Evolutionary conservation across 2,797 vertebrate species (phyloP).

Genomic region (Cynodonichthys magdalenae): DNA sequence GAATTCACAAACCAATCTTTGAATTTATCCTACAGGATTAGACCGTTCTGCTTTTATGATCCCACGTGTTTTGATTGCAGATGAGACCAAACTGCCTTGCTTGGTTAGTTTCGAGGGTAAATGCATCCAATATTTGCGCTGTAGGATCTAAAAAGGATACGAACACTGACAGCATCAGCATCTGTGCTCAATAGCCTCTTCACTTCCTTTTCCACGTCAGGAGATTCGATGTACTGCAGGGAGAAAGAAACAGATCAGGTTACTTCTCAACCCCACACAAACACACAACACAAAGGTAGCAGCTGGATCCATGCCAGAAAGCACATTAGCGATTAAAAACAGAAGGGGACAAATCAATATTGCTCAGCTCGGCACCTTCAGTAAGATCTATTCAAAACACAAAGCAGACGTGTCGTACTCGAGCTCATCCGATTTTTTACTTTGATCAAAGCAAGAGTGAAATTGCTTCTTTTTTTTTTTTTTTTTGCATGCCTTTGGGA

Average conservation of each 20-base stretch:
- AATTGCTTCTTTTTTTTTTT: conserved; percentile 54
- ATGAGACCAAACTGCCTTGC: not conserved
- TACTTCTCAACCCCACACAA: conserved; percentile 24
- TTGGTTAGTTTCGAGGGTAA: not conserved
- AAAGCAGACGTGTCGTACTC: conserved; percentile 66
- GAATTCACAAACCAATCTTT: too few species aligned
- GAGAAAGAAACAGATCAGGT: conserved; percentile 46
- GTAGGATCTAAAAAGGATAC: conserved; percentile 86
- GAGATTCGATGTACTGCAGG: conserved; percentile 89
- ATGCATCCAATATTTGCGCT: not conserved
- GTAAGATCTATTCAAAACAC: conserved; percentile 77
- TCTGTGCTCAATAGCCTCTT: conserved; percentile 94
- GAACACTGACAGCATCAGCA: conserved; percentile 90
- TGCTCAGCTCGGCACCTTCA: conserved; percentile 58
- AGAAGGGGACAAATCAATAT: conserved; percentile 74
- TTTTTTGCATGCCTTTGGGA: conserved; percentile 66
- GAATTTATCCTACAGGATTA: too few species aligned
- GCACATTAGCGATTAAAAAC: conserved; percentile 82
- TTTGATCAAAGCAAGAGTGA: conserved; percentile 72
- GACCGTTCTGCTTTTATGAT: too few species aligned
- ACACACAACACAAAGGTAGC: conserved; percentile 23
- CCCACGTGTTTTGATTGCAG: too few species aligned
- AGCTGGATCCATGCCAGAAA: conserved; percentile 71
- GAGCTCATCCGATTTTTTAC: conserved; percentile 58
- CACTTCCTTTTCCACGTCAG: conserved; percentile 96